These are phyloP conservation scores for Drosophila seguyi DNA, from an alignment of 1,140 invertebrate genomes.

Conservation along the genomic window DNA sequence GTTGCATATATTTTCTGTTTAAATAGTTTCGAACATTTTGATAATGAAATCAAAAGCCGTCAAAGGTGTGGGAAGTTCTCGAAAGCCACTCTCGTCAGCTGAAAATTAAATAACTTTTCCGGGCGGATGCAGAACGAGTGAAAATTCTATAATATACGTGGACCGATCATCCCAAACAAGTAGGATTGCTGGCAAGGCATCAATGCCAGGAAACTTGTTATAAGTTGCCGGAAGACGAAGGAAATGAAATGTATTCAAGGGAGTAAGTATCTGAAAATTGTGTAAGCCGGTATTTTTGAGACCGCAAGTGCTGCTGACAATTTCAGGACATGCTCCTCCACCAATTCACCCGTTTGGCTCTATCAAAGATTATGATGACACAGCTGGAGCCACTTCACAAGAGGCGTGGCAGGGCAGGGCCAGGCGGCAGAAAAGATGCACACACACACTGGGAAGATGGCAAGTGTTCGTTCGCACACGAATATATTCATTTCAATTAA, in stretches of 20 bases:
- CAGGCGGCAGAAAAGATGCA: conserved; percentile 44
- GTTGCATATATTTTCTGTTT: background rate
- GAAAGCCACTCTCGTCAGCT: background rate
- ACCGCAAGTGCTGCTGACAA: conserved; percentile 10
- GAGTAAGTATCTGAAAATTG: conserved; percentile 3
- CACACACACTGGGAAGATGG: conserved; percentile 1
- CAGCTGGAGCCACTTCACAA: conserved; percentile 58
- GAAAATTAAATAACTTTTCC: conserved; percentile 12
- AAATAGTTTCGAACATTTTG: conserved; percentile 25
- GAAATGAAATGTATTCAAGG: conserved; percentile 5
- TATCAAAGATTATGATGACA: conserved; percentile 55
- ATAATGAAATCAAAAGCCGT: conserved; percentile 38
- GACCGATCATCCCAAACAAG: background rate
- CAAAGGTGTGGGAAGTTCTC: background rate
- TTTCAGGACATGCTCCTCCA: conserved; percentile 4
- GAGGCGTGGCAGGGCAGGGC: conserved; percentile 7
- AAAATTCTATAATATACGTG: conserved; percentile 5
- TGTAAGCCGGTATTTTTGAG: conserved; percentile 22
- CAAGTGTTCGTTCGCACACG: conserved; percentile 30
- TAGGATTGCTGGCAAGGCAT: conserved; percentile 1
- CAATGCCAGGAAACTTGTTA: background rate
- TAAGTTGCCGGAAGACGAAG: background rate
- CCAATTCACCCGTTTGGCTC: conserved; percentile 14
- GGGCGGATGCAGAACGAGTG: background rate
- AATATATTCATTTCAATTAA: conserved; percentile 81